phyloP scores from a whole-genome alignment of 2,888 invertebrate species.

The Onchidella celtica region DNA sequence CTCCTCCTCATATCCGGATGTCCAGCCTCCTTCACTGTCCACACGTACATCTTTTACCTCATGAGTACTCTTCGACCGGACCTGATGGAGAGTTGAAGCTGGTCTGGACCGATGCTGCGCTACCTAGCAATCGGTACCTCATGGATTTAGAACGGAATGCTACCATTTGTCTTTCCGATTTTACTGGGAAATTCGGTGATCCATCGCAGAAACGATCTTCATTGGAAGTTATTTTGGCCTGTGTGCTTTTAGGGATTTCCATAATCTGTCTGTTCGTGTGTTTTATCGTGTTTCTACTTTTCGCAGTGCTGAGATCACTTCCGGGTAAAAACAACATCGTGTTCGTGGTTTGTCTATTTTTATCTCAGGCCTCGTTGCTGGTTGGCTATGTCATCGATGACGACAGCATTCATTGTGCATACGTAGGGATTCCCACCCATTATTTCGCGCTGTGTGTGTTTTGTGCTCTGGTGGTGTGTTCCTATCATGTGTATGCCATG shows the following conservation, averaged over 20 bases:
- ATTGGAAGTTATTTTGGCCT: slow-evolving; percentile 4
- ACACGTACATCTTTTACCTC: slow-evolving; percentile 10
- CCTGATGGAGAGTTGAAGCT: not conserved
- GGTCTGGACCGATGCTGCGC: not conserved
- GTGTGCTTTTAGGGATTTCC: slow-evolving; percentile 27
- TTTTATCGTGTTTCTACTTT: slow-evolving; percentile 28
- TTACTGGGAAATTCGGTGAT: not conserved
- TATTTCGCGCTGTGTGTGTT: slow-evolving; percentile 35
- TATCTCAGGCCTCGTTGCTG: slow-evolving; percentile 22
- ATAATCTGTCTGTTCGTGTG: slow-evolving; percentile 16
- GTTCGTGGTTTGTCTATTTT: not conserved
- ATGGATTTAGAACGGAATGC: slow-evolving; percentile 31
- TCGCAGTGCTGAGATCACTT: slow-evolving; percentile 50
- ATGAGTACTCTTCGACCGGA: slow-evolving; percentile 10
- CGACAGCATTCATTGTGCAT: slow-evolving; percentile 19
- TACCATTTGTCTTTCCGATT: slow-evolving; percentile 41
- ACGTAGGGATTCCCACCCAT: slow-evolving; percentile 1
- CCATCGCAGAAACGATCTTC: not conserved
- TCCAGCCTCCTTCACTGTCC: slow-evolving; percentile 37
- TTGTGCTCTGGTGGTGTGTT: slow-evolving; percentile 14
- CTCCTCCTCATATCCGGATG: slow-evolving; percentile 22
- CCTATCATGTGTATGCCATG: slow-evolving; percentile 36
- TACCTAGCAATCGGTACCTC: slow-evolving; percentile 4
- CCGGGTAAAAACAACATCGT: slow-evolving; percentile 59
- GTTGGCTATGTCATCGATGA: slow-evolving; percentile 20